Evolutionary conservation across 1,140 invertebrate species (phyloP), one percentile per base, ranked within the genome.

Genomic region (Drosophila pandora): DNA sequence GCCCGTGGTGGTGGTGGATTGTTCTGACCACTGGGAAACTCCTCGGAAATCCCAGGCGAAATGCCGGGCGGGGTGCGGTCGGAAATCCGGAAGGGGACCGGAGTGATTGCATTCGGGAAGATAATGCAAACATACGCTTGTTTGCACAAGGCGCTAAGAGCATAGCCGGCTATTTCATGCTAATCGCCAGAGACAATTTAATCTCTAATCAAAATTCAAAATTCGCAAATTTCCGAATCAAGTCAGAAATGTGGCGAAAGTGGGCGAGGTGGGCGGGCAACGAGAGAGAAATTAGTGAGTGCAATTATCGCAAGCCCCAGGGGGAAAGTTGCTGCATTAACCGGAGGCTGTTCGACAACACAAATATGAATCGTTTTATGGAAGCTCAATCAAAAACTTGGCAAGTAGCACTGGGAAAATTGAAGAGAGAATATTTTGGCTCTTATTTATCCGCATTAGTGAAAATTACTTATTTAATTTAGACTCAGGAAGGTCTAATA

Each of bases 141-240:
- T 87, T 87, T 87, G 82, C 83, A 73, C 82, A 82, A 62, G 52
- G 50, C 57, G 73, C 43, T 34, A 48, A 30, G 62, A 76, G 53
- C 67, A 69, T 60, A 64, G 49, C 48, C 68, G 72, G 55, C 72
- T 47, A 65, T 78, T 57, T 78, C 75, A 85, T 82, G 82, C 82
- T 87, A 87, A 87, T 87, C 82, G 79, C 70, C 75, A 88, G 79
- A 79, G 82, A 87, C 82, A 87, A 88, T 88, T 87, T 87, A 87
- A 88, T 88, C 82, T 87, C 82, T 83, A 87, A 87, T 87, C 83
- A 87, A 88, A 87, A 87, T 87, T 87, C 83, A 82, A 69, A 87
- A 87, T 88, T 87, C 63, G 57, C 78, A 88, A 88, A 85, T 87
- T 82, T 78, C 79, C 79, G 58, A 62, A 49, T 53, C 54, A 54